These are phyloP conservation scores for Metellina segmentata DNA, from an alignment of 2,888 invertebrate species.

Conservation along the genomic window DNA sequence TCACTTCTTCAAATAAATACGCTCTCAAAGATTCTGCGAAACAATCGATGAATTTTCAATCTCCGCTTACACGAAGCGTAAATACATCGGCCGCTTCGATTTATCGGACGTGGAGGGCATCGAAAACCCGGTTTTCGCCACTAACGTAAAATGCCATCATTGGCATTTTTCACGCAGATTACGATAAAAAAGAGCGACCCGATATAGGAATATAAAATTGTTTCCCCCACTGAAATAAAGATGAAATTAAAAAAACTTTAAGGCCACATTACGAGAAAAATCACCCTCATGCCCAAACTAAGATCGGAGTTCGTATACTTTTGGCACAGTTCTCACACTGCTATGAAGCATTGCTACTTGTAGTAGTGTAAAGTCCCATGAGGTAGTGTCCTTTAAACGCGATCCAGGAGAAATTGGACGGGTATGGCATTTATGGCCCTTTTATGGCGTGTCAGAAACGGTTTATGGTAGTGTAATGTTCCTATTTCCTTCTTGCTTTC, in stretches of 20 bases:
- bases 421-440: conserved; percentile 75
- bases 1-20: too few relatives aligned
- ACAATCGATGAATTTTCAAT: neutral
- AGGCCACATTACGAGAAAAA: conserved; percentile 30
- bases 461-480: conserved; percentile 76
- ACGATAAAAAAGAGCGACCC: conserved; percentile 43
- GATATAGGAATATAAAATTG: conserved; percentile 64
- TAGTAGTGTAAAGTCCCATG: conserved; percentile 63
- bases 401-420: conserved; percentile 72
- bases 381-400: conserved; percentile 66
- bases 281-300: conserved; percentile 29
- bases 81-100: neutral
- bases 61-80: neutral
- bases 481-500: conserved; percentile 55
- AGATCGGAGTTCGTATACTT: conserved; percentile 29
- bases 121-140: neutral
- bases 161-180: conserved; percentile 53
- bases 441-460: conserved; percentile 76
- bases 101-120: neutral
- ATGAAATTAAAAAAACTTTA: conserved; percentile 63
- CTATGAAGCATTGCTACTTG: conserved; percentile 64
- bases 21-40: too few relatives aligned
- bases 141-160: neutral
- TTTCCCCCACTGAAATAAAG: conserved; percentile 51
- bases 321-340: conserved; percentile 15